Percentiles rank a stretch among this genome's conserved stretches.
Evolutionary conservation across 2,797 vertebrate genomes (phyloP).

Genomic region (Calcarius lapponicus): DNA sequence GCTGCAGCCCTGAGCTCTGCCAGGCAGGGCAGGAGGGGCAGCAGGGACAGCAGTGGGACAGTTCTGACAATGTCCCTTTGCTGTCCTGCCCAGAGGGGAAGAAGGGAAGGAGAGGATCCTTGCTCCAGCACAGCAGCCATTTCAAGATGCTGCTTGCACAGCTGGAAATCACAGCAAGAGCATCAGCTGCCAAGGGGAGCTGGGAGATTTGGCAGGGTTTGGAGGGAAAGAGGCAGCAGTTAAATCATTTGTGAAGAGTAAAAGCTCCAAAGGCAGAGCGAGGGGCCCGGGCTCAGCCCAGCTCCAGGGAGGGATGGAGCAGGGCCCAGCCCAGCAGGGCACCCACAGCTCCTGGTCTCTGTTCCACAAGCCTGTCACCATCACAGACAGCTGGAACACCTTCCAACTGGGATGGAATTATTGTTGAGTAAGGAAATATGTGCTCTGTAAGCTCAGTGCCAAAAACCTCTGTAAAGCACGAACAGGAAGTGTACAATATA

Average conservation of each 20-base stretch:
- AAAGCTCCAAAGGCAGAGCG: background rate
- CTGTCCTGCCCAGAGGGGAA: background rate
- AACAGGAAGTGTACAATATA: slow-evolving; percentile 30
- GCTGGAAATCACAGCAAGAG: slow-evolving; percentile 41
- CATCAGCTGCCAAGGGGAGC: slow-evolving; percentile 11
- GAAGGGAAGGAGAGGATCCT: background rate
- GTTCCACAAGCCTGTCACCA: background rate
- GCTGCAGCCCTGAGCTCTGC: background rate
- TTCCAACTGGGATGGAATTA: background rate
- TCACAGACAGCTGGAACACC: background rate
- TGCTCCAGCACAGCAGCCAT: background rate
- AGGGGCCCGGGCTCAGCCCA: background rate
- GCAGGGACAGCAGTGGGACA: background rate
- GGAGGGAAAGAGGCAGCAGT: background rate
- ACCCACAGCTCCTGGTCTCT: background rate
- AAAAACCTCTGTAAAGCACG: background rate
- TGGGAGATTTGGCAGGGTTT: slow-evolving; percentile 9
- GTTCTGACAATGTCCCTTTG: rapidly evolving
- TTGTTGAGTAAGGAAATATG: background rate
- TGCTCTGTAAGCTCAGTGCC: background rate
- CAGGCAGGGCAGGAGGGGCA: background rate
- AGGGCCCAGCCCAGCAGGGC: background rate
- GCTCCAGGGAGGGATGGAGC: background rate
- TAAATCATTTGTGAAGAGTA: background rate
- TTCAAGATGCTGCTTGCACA: slow-evolving; percentile 25